Base-by-base conservation (phyloP, 2,888 invertebrate species). In the Drosophila buzzatii region DNA sequence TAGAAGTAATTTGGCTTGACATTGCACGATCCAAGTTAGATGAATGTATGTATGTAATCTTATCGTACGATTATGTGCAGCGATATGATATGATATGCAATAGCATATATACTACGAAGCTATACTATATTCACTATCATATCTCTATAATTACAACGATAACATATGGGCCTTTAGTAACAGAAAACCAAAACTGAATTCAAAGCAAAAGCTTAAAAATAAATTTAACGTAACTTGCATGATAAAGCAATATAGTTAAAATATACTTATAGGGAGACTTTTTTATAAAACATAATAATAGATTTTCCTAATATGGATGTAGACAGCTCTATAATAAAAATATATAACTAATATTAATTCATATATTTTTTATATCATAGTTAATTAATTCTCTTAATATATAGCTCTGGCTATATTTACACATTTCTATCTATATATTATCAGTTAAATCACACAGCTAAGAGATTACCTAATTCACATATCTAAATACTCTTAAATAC, bases 61-160 rank as follows among this genome's bases (percentile, higher is more conserved):
- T 70, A 76, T 76, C 76, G 14, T 2, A 27, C 35, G 59, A 65
- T 62, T 70, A 74, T 76, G 65, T 79, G 74, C 79, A 70, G 39
- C 52, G 58, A 31, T 51, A 66, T 35, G 75, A 71, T 72, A 76
- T 75, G 67, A 77, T 76, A 72, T 53, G 42, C 37, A 44, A 37
- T 47, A 44, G 16, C 27, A 39, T 39, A 39, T 39, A 18, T 12
- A 20, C 39, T 41, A 27, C 44, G 2, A 33, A 12, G n/a, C 23
- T 23, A 37, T 23, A 39, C 39, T 39, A 53, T 39, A 23, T 23
- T 23, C 31, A 59, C 51, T 55, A 74, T 73, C 55, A 59, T 41
- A 75, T 45, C 55, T 47, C 1, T 6, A 2, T 14, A 62, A 55
- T 76, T 70, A 76, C 73, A 76, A 76, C 37, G 56, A 59, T 39